phyloP scores from a whole-genome alignment of 2,113 vertebrate genomes.

The Cyphomyrus plagiostoma region DNA sequence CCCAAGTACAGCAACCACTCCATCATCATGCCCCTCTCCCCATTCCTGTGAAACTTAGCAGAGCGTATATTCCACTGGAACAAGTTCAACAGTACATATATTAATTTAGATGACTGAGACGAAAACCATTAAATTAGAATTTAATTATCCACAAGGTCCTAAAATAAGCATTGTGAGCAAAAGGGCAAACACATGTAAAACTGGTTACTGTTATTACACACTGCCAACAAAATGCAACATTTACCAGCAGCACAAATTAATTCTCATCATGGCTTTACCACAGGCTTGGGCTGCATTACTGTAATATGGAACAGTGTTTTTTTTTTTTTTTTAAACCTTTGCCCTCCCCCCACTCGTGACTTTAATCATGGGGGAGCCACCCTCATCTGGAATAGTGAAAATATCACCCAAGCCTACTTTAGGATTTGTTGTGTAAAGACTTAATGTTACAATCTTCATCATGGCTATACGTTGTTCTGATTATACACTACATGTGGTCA shows the following conservation, averaged over 20 bases:
- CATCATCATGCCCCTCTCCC: not conserved
- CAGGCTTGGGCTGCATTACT: not conserved
- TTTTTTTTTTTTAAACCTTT: not conserved
- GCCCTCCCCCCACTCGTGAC: not conserved
- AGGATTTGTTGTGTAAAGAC: not conserved
- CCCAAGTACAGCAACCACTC: not conserved
- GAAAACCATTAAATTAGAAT: not conserved
- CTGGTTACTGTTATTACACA: not conserved
- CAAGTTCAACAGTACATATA: not conserved
- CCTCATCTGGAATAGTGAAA: not conserved
- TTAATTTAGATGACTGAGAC: not conserved
- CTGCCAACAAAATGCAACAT: not conserved
- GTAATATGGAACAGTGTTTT: not conserved
- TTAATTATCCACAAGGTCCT: not conserved
- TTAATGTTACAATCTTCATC: not conserved
- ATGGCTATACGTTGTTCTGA: not conserved
- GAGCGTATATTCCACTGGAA: not conserved
- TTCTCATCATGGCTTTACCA: not conserved
- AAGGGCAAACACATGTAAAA: not conserved
- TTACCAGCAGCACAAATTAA: not conserved
- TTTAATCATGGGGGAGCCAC: not conserved
- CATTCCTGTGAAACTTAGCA: not conserved
- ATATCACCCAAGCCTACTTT: not conserved
- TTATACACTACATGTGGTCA: not conserved
- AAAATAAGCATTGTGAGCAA: not conserved